Base-by-base conservation (phyloP, 2,113 vertebrate genomes). In the Hippocampus guttulatus region DNA sequence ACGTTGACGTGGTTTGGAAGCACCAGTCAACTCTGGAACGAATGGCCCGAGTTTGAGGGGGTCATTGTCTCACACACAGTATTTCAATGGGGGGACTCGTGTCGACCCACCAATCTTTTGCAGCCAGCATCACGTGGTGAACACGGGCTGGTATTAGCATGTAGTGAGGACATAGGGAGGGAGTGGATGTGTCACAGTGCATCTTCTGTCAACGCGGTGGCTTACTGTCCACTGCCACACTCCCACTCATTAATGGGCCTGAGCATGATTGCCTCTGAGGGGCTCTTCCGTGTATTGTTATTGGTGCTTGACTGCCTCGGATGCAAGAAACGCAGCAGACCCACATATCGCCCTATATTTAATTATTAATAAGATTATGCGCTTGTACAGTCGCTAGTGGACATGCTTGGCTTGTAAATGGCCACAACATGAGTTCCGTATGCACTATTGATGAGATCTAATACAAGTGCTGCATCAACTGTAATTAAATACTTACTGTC, bases 231-330 rank as follows among this genome's bases (percentile, higher is more conserved):
- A 76, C 80, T 93, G 94, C 93, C 88, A 87, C 88, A 82, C 94
- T 91, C 92, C 93, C 92, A 93, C 95, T 95, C 94, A 95, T 96
- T 96, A 96, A 95, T 94, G 94, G 94, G 91, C 93, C 92, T 96
- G 93, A 96, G 95, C 95, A 95, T 96, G 95, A 98, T 97, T 96
- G 94, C 93, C 94, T 96, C 94, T 95, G 94, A 97, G 94, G 94
- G 92, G 68, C 94, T 94, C 94, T 95, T 38, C 95, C 94, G 94
- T 95, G 95, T 96, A 95, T 43, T 64, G 41, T 96, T 96, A 96
- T 96, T 95, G 94, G 95, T 95, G 95, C 93, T 93, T 96, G 94
- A 94, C 94, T 94, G 94, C 93, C 90, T 88, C 86, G 93, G 91
- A 85, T 77, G 88, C 87, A 65, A 86, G 83, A 83, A 81, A 78